Conservation (phyloP, 2,113 vertebrate genomes). For the Pardalotus punctatus region DNA sequence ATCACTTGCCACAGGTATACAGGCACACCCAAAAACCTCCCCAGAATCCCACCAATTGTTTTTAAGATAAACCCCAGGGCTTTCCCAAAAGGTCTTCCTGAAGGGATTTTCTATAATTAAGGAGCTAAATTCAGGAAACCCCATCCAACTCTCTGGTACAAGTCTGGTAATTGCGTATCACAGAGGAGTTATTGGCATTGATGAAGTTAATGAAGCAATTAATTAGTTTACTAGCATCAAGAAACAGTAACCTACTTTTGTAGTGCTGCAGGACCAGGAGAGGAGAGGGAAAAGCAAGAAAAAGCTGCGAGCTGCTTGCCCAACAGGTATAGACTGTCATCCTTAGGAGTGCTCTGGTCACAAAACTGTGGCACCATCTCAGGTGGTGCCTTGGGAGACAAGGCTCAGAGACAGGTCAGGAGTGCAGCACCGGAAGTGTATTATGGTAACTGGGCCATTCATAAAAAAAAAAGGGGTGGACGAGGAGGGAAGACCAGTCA, state of each 20-base stretch:
- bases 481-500: not conserved
- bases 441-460: not conserved
- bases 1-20: not conserved
- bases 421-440: not conserved
- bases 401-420: fast-evolving
- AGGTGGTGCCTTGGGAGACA: not conserved
- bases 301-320: not conserved
- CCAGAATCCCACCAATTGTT: not conserved
- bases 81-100: not conserved
- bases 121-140: not conserved
- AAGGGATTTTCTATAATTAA: not conserved
- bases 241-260: not conserved
- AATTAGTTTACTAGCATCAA: not conserved
- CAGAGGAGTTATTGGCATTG: not conserved
- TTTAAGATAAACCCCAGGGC: not conserved
- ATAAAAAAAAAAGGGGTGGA: not conserved
- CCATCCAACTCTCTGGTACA: not conserved
- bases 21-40: not conserved
- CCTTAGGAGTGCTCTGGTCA: not conserved
- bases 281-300: not conserved
- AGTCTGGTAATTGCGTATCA: not conserved
- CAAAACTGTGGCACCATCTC: fast-evolving
- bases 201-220: not conserved
- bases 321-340: not conserved
- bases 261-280: not conserved